These are phyloP conservation scores for Argentina silus DNA, from an alignment of 2,797 vertebrate genomes.

Conservation along the genomic window DNA sequence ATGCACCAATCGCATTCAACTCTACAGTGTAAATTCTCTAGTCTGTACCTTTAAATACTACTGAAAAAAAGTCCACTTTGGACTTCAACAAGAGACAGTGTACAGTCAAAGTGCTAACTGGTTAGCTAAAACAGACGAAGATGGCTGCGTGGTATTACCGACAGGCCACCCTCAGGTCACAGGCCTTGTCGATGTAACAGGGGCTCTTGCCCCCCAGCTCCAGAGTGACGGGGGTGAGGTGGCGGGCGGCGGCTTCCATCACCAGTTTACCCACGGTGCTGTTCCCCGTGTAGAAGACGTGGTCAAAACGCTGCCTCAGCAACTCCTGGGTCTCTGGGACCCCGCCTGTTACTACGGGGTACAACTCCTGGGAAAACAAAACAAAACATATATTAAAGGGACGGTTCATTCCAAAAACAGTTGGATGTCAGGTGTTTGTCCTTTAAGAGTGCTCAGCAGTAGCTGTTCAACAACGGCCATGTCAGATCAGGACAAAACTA, in stretches of 20 bases:
- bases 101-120: too few relatives aligned
- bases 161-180: constrained; percentile 77
- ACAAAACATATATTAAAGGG: background rate
- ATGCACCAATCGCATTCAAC: too few relatives aligned
- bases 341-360: constrained; percentile 76
- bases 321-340: constrained; percentile 78
- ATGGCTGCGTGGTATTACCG: constrained; percentile 61
- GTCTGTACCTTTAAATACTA: too few relatives aligned
- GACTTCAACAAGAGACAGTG: too few relatives aligned
- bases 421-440: background rate
- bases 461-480: background rate
- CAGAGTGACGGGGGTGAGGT: constrained; percentile 83
- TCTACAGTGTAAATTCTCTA: too few relatives aligned
- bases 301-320: constrained; percentile 79
- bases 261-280: constrained; percentile 73
- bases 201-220: constrained; percentile 87
- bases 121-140: too few relatives aligned
- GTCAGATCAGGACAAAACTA: too few relatives aligned
- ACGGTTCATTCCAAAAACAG: background rate
- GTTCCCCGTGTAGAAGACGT: constrained; percentile 83
- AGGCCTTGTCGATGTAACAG: constrained; percentile 82
- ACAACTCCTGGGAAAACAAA: constrained; percentile 73
- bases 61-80: too few relatives aligned
- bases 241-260: constrained; percentile 78
- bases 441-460: background rate